Base-by-base conservation (phyloP, 2,113 vertebrate genomes). In the Pongo abelii region DNA sequence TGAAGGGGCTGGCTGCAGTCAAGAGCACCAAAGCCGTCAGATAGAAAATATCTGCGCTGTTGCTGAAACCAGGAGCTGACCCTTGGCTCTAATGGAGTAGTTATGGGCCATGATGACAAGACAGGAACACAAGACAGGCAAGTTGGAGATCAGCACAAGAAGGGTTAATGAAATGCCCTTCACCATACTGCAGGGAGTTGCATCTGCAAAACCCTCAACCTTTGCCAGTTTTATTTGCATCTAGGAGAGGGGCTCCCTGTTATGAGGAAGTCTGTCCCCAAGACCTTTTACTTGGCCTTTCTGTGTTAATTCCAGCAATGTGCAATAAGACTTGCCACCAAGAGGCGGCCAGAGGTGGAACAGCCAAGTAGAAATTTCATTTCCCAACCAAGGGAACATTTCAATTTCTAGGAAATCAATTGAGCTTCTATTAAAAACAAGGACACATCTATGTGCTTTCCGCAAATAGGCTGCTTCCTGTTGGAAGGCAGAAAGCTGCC, bases 371-470 rank as follows among this genome's bases (percentile, higher is more conserved):
- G 97, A 98, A 98, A 97, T 50, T 23, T 97, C 30, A 97, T 97
- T 94, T 96, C 96, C 96, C 93, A 97, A 96, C 81, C 13, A 77
- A 98, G 93, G 93, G 14, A 95, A 95, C n/a, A 96, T 97, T 98
- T 98, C 91, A 90, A 96, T 97, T 97, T 96, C 57, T 98, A 98
- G 95, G 70, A 93, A 23, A 48, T 96, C 94, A 97, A 96, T 59
- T 91, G 96, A 64, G 87, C 93, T 96, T 97, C 77, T 97, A 86
- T 88, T 50, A 91, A 97, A 92, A 97, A 97, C 92, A 98, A 95
- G 72, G 95, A 83, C 11, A 23, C 5, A 96, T 98, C 84, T 93
- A 4, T 61, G 11, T 92, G 38, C 70, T 97, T 96, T 97, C 89
- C 93, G 77, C 85, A 67, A 92, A 32, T 27, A 96, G 72, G 50